Base-by-base conservation (phyloP, 2,888 invertebrate species). In the Adelphocoris suturalis region DNA sequence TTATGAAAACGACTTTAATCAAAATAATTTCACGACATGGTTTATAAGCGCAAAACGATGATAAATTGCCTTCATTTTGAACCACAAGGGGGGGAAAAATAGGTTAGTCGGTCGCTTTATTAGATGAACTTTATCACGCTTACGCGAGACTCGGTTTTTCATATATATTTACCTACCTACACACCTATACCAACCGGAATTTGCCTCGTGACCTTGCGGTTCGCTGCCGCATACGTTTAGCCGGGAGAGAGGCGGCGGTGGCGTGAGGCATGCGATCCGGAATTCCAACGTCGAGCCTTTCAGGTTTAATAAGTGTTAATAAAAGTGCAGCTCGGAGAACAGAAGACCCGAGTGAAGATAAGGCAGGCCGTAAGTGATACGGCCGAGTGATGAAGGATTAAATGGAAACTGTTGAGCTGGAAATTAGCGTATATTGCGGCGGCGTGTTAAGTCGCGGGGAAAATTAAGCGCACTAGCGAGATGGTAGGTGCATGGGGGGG, bases 71-170 rank as follows among this genome's bases (percentile, higher is more conserved):
- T 68, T 68, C 68, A 68, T 68, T 23, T 23, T 19, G 23, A 27
- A 68, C 23, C 23, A 23, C 9, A 23, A 3, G 23, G 9, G 5
- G 68, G 68, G 9, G 13, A 19, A 68, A 68, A 23, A 27, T 68
- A 27, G 68, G 68, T 23, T 68, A 68, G 68, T 68, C 23, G 68
- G 68, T 27, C 68, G 68, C 68, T 68, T 68, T 68, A 68, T 68
- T 68, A 68, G 23, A 68, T 68, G 23, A 68, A 68, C 68, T 68
- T 68, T 68, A 68, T 68, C 68, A 23, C 68, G 68, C 27, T 68
- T 23, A 68, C 68, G 23, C 68, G 12, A 23, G 68, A 23, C 68
- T 5, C 23, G 68, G 68, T 68, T 23, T 68, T 37, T 37, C 37
- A 37, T 37, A 37, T 23, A 61, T 68, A 68, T 68, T 68, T 23